Evolutionary conservation across 2,113 vertebrate species (phyloP), one percentile per base, ranked within the genome.

Genomic region (Dicaeum eximium): DNA sequence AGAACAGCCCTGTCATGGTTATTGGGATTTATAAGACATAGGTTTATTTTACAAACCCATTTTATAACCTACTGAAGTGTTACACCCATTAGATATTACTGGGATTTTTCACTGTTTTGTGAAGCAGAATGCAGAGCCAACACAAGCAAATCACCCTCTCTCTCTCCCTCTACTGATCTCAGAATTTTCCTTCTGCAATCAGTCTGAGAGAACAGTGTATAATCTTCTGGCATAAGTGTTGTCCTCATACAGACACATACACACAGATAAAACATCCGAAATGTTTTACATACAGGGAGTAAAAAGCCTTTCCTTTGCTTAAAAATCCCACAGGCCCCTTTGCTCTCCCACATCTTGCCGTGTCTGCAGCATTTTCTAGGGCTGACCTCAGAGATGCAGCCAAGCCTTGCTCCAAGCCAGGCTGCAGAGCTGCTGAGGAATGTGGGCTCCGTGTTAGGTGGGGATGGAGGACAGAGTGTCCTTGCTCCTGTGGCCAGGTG

Each of bases 401-500:
- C 1, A 0, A 6, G 27, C 30, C 4, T 28, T 0, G 0, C 13
- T 25, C 5, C 60, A 5, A 18, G 35, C 19, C 2, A 1, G 50
- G 91, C 53, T 54, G 51, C 1, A 17, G 65, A 25, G 44, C 4
- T 17, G 18, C 56, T 51, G 81, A 15, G 38, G 27, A 28, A 67
- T 0, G 0, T 2, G 18, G 50, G 37, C 15, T 45, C 5, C 80
- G 28, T 88, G 10, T 38, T 22, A 42, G 58, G 10, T 35, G 47
- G 27, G 42, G 35, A 53, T 1, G 1, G 62, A 77, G 82, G 47
- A 66, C 83, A 42, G 19, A 30, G n/a, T 0, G 27, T 86, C 67
- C 92, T 84, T 67, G 42, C 42, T 80, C 6, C 50, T 77, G 38
- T 1, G 2, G 40, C 57, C 1, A 17, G 61, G 80, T 44, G n/a